phyloP scores from a whole-genome alignment of 2,888 invertebrate species.

The Anoplius nigerrimus region DNA sequence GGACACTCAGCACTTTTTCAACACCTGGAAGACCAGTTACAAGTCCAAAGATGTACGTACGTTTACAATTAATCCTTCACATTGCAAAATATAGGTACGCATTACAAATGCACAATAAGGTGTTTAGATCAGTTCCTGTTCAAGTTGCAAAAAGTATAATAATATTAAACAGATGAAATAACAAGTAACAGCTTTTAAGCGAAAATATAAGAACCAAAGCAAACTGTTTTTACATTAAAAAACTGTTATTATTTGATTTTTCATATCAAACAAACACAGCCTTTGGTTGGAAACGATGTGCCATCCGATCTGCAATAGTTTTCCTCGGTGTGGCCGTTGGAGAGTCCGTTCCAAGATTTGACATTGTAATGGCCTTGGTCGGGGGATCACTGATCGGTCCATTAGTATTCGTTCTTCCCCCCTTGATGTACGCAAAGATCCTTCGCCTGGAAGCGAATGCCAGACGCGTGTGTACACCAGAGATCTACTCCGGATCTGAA shows the following conservation, averaged over 20 bases:
- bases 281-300: slow-evolving; percentile 84
- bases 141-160: no score
- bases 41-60: slow-evolving; percentile 83
- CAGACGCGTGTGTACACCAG: slow-evolving; percentile 36
- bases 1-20: slow-evolving; percentile 88
- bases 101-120: no score
- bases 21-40: slow-evolving; percentile 86
- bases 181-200: no score
- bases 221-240: no score
- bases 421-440: slow-evolving; percentile 86
- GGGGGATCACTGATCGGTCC: slow-evolving; percentile 91
- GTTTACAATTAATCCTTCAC: neutral
- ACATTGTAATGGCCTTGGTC: slow-evolving; percentile 89
- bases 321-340: slow-evolving; percentile 85
- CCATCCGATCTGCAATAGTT: slow-evolving; percentile 83
- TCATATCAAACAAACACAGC: slow-evolving; percentile 77
- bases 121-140: no score
- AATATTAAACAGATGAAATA: no score
- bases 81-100: neutral
- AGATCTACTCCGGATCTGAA: slow-evolving; percentile 54
- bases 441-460: slow-evolving; percentile 73
- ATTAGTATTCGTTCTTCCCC: slow-evolving; percentile 89
- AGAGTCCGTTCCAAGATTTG: slow-evolving; percentile 89
- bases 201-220: no score
- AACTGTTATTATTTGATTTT: slow-evolving; percentile 20